Conservation (phyloP, 2,797 vertebrate genomes). For the Gymnocypris eckloni region DNA sequence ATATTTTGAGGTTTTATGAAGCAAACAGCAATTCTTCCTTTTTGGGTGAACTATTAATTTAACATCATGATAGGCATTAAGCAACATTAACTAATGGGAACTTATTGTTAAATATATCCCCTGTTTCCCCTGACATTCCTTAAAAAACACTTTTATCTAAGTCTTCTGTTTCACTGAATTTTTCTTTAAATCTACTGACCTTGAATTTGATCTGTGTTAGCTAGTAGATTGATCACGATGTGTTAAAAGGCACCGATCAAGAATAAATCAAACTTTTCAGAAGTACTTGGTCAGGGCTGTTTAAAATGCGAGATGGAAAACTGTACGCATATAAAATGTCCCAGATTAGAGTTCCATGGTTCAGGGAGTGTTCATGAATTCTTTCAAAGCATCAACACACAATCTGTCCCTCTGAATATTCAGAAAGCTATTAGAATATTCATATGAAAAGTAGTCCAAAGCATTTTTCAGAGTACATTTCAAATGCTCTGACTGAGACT, state of each 20-base stretch:
- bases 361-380: conserved; percentile 25
- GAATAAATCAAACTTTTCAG: neutral
- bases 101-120: neutral
- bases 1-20: no score
- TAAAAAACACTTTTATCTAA: neutral
- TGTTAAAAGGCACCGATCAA: neutral
- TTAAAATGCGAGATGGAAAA: neutral
- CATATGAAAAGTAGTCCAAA: neutral
- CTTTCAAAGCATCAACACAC: conserved; percentile 17
- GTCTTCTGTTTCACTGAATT: no score
- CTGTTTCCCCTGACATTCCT: neutral
- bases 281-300: neutral
- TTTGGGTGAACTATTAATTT: neutral
- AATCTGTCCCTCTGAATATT: conserved; percentile 16
- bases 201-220: neutral
- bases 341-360: conserved; percentile 11
- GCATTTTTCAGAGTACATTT: conserved; percentile 20
- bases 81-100: neutral
- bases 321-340: conserved; percentile 14
- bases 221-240: neutral
- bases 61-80: neutral
- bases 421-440: conserved; percentile 12
- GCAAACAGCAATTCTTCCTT: neutral
- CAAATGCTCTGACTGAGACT: neutral
- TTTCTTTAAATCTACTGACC: neutral